phyloP scores from a whole-genome alignment of 2,797 vertebrate species.

The Siniperca scherzeri region DNA sequence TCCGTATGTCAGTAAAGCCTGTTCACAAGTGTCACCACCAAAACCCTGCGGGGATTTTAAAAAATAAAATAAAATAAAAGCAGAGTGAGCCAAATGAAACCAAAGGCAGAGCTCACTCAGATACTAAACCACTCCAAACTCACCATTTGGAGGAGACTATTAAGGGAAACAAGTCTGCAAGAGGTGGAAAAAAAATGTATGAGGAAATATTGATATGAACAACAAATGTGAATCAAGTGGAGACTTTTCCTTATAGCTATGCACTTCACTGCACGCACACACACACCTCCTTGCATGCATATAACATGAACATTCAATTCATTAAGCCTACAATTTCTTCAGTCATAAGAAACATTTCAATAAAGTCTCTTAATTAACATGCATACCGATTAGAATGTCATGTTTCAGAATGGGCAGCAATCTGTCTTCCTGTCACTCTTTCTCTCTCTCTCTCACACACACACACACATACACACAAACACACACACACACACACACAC shows the following conservation, averaged over 20 bases:
- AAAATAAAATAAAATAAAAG: conserved; percentile 11
- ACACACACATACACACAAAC: conserved; percentile 36
- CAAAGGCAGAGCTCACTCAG: conserved; percentile 37
- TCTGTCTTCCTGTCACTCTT: conserved; percentile 89
- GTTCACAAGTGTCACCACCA: conserved; percentile 70
- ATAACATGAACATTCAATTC: conserved; percentile 53
- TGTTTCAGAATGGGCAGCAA: conserved; percentile 87
- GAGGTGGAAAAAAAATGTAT: conserved; percentile 2
- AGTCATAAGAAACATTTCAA: conserved; percentile 85
- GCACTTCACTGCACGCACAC: conserved; percentile 9
- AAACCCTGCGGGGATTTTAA: conserved; percentile 65
- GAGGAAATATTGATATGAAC: conserved; percentile 46
- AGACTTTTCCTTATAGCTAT: conserved; percentile 26
- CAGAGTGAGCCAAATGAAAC: conserved; percentile 54
- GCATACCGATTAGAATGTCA: conserved; percentile 89
- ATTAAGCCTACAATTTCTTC: conserved; percentile 82
- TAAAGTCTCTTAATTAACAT: conserved; percentile 89
- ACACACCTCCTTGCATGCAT: conserved; percentile 35
- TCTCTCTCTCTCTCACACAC: not conserved
- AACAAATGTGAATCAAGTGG: conserved; percentile 50
- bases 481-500: conserved; percentile 38
- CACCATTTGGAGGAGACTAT: conserved; percentile 45
- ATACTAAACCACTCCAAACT: conserved; percentile 52
- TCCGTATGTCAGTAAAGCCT: conserved; percentile 67
- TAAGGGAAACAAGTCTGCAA: conserved; percentile 47